Evolutionary conservation across 2,113 vertebrate species (phyloP).

Genomic region (Neodon shergylaensis): DNA sequence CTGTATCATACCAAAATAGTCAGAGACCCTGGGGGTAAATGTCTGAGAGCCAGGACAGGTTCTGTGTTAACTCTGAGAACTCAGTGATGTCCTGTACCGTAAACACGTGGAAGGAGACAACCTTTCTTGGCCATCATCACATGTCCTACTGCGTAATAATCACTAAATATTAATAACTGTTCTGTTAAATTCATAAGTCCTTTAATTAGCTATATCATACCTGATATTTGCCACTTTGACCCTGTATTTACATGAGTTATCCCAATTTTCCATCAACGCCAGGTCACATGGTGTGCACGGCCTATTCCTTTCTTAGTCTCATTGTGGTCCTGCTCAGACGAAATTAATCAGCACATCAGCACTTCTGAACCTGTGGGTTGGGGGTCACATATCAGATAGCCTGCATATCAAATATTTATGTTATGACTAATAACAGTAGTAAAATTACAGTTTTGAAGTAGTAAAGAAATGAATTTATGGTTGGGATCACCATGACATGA

Average conservation of each 20-base stretch:
- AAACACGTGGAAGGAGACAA: slow-evolving; percentile 21
- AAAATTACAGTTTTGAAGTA: not conserved
- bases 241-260: slow-evolving; percentile 17
- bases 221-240: not conserved
- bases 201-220: slow-evolving; percentile 16
- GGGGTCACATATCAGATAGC: too few relatives aligned
- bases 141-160: not conserved
- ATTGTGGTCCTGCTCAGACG: not conserved
- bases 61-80: not conserved
- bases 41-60: not conserved
- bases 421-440: not conserved
- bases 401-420: not conserved
- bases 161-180: not conserved
- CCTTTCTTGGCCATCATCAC: not conserved
- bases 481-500: not conserved
- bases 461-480: not conserved
- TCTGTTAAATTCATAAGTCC: slow-evolving; percentile 12
- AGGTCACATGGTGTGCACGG: not conserved
- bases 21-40: not conserved
- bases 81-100: not conserved
- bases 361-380: not conserved
- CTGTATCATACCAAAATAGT: not conserved
- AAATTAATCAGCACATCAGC: not conserved
- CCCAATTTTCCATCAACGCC: not conserved
- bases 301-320: not conserved